These are phyloP conservation scores for Luscinia megarhynchos DNA, from an alignment of 2,797 vertebrate species.

Conservation along the genomic window DNA sequence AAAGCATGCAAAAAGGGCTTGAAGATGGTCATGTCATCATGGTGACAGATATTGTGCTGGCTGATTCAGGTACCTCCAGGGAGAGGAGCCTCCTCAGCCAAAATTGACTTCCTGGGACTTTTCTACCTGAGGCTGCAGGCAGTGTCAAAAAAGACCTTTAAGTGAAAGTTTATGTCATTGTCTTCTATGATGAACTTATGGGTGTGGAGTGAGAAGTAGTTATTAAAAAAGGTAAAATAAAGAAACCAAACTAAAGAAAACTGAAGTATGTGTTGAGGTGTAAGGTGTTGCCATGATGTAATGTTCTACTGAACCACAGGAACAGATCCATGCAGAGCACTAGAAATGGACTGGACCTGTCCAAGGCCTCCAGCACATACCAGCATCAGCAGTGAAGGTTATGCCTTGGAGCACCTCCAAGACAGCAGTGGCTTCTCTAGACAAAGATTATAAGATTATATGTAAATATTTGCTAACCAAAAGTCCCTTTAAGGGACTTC, in stretches of 20 bases:
- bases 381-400: neutral
- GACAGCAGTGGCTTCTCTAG: neutral
- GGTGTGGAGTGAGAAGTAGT: neutral
- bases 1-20: neutral
- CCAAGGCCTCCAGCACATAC: neutral
- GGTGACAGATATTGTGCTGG: fast-evolving
- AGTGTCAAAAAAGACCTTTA: neutral
- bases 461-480: neutral
- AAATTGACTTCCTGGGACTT: neutral
- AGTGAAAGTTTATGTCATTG: neutral
- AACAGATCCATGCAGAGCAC: neutral
- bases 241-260: neutral
- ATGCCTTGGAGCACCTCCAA: neutral
- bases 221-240: neutral
- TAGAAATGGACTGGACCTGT: neutral
- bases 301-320: neutral
- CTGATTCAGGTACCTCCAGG: neutral
- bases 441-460: neutral
- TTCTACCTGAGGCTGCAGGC: neutral
- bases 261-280: too few relatives aligned
- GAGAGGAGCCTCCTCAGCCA: neutral
- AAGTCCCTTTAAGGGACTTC: neutral
- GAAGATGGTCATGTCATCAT: neutral
- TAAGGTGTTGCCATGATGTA: fast-evolving
- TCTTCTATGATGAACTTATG: neutral